Evolutionary conservation across 2,888 invertebrate species (phyloP), one percentile per base, ranked within the genome.

Genomic region (Yponomeuta cagnagella): DNA sequence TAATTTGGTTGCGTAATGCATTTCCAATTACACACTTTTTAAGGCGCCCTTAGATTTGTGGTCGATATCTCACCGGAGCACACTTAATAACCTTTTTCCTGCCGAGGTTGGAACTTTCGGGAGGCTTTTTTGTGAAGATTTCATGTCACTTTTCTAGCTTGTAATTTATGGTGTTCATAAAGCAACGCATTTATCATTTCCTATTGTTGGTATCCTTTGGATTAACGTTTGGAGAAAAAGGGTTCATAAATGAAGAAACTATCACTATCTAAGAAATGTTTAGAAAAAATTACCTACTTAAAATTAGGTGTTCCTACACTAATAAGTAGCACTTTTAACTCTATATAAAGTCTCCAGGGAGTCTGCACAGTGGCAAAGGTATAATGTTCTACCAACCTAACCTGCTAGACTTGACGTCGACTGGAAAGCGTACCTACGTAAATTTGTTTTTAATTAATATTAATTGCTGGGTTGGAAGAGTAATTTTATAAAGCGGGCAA

Each of bases 1-100:
- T 91, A 92, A 92, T 92, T 92, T 92, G 92, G 90, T 90, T 90
- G 87, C 89, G 91, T 91, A 92, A 92, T 92, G 90, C 90, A 91
- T 92, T 92, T 92, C 90, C 92, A 91, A 92, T 92, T 92, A 91
- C 90, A 86, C 89, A 85, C 85, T 85, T 85, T 89, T 88, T 84
- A 87, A 87, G 83, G 76, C 79, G 78, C 52, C 15, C 52, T 58
- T 58, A 90, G 90, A 91, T 92, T 92, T 91, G 91, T 90, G 91
- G 87, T 83, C 77, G 80, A 71, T 81, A 81, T 81, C 85, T 79
- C 82, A 83, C 80, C 52, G 52, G 15, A 5, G 52, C 52, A 15
- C 15, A 58, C 15, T 58, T 12, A 58, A 58, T 58, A 15, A 82
- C 88, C 87, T 89, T 90, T 87, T 64, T 33, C 10, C 30, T 5